A percentile compares a stretch with the other conserved stretches of the same genome.
Conservation (phyloP, 1,140 invertebrate genomes). For the Dolichoris vasculosae region DNA sequence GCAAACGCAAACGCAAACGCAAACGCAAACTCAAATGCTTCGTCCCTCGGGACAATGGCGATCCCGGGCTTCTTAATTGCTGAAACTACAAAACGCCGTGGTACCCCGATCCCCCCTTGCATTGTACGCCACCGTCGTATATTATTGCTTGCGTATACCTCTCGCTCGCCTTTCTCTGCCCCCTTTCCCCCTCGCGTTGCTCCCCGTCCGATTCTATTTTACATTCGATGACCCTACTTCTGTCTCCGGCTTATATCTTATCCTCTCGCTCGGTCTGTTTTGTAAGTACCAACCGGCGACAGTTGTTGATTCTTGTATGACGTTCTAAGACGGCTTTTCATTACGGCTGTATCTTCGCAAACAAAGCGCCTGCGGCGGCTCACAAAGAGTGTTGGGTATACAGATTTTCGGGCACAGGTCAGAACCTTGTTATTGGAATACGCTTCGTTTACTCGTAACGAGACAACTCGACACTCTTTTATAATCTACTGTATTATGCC, state of each 20-base stretch:
- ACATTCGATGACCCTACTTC: constrained; percentile 1
- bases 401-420: neutral
- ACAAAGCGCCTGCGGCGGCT: neutral
- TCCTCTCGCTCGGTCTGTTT: neutral
- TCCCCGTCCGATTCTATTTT: neutral
- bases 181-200: neutral
- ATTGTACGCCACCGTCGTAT: neutral
- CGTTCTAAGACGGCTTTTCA: constrained; percentile 12
- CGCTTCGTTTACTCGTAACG: neutral
- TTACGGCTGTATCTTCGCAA: neutral
- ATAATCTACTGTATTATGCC: neutral
- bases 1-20: too few relatives aligned
- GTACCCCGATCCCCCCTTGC: neutral
- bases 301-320: constrained; percentile 18
- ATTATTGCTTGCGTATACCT: neutral
- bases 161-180: neutral
- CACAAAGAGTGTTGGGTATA: neutral
- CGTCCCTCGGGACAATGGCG: neutral
- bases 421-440: neutral
- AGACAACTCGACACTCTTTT: neutral
- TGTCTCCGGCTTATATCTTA: constrained; percentile 4
- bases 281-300: constrained; percentile 8
- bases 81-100: constrained; percentile 2
- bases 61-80: neutral
- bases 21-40: too few relatives aligned